A percentile compares a stretch with the other conserved stretches of the same genome.
Evolutionary conservation across 2,888 invertebrate species (phyloP).

Genomic region (Agriopis leucophaearia): DNA sequence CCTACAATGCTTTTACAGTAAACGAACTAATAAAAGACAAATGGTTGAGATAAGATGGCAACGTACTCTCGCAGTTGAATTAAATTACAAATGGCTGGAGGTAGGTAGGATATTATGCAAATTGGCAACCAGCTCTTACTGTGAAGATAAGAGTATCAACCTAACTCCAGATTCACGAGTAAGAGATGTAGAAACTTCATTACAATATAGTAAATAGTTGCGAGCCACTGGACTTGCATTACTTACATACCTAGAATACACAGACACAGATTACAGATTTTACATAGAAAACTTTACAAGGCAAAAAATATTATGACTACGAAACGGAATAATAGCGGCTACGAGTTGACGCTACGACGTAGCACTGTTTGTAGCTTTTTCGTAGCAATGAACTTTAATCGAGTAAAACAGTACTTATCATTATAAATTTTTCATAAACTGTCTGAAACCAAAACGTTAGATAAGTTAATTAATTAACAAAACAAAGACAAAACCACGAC

Average conservation of each 20-base stretch:
- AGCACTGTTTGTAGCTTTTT: background rate
- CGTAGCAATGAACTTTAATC: background rate
- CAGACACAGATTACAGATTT: background rate
- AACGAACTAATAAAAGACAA: slow-evolving; percentile 54
- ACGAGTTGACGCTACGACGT: background rate
- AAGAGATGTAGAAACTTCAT: slow-evolving; percentile 32
- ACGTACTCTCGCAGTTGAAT: slow-evolving; percentile 60
- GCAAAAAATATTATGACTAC: background rate
- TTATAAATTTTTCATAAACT: no score
- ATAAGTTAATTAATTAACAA: no score
- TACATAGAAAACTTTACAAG: background rate
- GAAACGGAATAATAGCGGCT: background rate
- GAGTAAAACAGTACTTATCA: no score
- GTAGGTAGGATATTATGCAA: slow-evolving; percentile 69
- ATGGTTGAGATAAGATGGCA: slow-evolving; percentile 40
- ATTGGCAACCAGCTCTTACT: slow-evolving; percentile 56
- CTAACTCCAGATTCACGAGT: slow-evolving; percentile 43
- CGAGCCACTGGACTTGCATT: background rate
- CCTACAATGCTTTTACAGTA: slow-evolving; percentile 32
- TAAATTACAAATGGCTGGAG: slow-evolving; percentile 66
- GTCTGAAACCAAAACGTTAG: no score
- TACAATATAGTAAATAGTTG: slow-evolving; percentile 29
- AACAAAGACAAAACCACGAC: no score
- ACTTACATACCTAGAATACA: background rate
- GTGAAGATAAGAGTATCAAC: slow-evolving; percentile 50